Conservation (phyloP, 1,140 invertebrate species). For the Eurosta solidaginis region DNA sequence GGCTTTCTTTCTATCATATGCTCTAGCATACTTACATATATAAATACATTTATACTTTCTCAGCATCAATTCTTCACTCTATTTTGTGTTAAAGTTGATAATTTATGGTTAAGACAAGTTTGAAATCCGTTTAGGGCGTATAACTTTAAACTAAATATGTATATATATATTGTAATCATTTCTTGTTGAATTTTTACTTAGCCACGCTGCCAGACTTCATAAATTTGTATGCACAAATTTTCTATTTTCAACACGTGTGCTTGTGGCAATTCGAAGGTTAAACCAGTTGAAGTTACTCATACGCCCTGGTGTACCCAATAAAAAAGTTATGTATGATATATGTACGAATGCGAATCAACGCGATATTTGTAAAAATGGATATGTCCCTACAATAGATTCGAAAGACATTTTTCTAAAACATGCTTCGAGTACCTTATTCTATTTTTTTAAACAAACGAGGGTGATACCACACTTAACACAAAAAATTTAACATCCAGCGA, state of each 20-base stretch:
- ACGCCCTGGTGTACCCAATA: too few relatives aligned
- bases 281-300: not conserved
- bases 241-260: not conserved
- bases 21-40: not conserved
- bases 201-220: not conserved
- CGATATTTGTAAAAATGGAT: too few relatives aligned
- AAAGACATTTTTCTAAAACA: too few relatives aligned
- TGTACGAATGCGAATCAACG: too few relatives aligned
- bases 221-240: not conserved
- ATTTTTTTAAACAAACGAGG: too few relatives aligned
- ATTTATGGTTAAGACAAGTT: slow-evolving; percentile 17
- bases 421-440: too few relatives aligned
- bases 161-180: not conserved
- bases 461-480: too few relatives aligned
- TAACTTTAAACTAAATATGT: not conserved
- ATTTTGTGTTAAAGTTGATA: slow-evolving; percentile 14
- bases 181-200: not conserved
- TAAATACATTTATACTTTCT: not conserved
- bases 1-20: too few relatives aligned
- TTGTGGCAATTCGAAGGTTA: not conserved
- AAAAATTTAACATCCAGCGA: too few relatives aligned
- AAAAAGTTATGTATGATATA: too few relatives aligned
- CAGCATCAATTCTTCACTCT: not conserved
- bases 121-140: not conserved
- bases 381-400: too few relatives aligned